Percentiles rank a stretch among this genome's conserved stretches.
Evolutionary conservation across 1,140 invertebrate species (phyloP).

Genomic region (Drosophila kikkawai): DNA sequence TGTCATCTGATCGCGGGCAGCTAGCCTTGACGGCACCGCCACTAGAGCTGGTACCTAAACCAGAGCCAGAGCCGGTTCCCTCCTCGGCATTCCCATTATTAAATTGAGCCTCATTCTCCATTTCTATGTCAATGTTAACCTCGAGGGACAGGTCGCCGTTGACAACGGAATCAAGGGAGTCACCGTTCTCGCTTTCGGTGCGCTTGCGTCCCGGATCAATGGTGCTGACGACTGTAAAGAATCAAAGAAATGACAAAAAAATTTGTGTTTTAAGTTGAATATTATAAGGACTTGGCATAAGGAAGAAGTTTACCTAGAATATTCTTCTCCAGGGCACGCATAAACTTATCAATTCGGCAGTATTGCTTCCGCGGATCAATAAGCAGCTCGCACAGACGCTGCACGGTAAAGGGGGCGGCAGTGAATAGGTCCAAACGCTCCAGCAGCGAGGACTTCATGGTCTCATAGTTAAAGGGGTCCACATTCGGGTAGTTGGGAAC

Average conservation of each 20-base stretch:
- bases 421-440: slow-evolving; percentile 93
- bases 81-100: slow-evolving; percentile 83
- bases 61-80: neutral
- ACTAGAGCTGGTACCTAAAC: neutral
- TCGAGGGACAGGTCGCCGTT: slow-evolving; percentile 88
- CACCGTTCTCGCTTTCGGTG: slow-evolving; percentile 89
- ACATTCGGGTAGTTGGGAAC: slow-evolving; percentile 94
- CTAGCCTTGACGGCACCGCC: slow-evolving; percentile 38
- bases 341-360: slow-evolving; percentile 97
- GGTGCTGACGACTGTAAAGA: slow-evolving; percentile 93
- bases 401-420: slow-evolving; percentile 98
- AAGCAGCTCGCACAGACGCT: slow-evolving; percentile 96
- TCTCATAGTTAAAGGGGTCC: slow-evolving; percentile 95
- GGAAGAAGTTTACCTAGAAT: slow-evolving; percentile 87
- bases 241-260: too few relatives aligned
- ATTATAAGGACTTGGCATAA: neutral
- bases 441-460: slow-evolving; percentile 93
- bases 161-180: slow-evolving; percentile 87
- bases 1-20: slow-evolving; percentile 64
- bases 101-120: slow-evolving; percentile 88
- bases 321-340: slow-evolving; percentile 97
- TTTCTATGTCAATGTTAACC: slow-evolving; percentile 89
- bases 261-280: neutral
- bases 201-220: slow-evolving; percentile 91
- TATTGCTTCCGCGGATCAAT: slow-evolving; percentile 97